Conservation (phyloP, 2,888 invertebrate genomes). For the Ormyrus pomaceus region DNA sequence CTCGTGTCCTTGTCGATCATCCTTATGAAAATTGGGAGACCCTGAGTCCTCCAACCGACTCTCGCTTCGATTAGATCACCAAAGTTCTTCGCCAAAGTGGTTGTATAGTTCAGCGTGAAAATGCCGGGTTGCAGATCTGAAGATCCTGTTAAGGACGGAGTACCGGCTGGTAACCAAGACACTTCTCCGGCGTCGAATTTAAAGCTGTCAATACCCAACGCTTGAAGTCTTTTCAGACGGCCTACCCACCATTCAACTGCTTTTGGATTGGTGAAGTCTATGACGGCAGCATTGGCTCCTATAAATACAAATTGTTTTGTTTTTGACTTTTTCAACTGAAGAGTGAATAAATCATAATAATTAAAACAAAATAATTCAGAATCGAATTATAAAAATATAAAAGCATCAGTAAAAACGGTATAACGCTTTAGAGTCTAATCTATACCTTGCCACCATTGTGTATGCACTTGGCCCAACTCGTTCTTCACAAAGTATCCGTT, state of each 20-base stretch:
- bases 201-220: conserved; percentile 83
- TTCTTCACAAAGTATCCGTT: conserved; percentile 79
- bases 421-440: no score
- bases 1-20: conserved; percentile 88
- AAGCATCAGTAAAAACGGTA: background rate
- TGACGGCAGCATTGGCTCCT: conserved; percentile 76
- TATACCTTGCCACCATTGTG: conserved; percentile 77
- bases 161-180: conserved; percentile 81
- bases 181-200: conserved; percentile 91
- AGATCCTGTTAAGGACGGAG: conserved; percentile 79
- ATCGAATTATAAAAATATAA: background rate
- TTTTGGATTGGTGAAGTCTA: conserved; percentile 85
- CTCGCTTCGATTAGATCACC: conserved; percentile 84
- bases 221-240: conserved; percentile 78
- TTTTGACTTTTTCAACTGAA: background rate
- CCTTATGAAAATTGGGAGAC: conserved; percentile 83
- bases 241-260: conserved; percentile 80
- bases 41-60: conserved; percentile 83
- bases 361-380: background rate
- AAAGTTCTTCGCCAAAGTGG: conserved; percentile 78
- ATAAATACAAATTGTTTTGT: background rate
- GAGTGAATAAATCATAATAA: background rate
- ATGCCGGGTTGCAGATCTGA: conserved; percentile 79
- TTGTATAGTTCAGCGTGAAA: conserved; percentile 79
- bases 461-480: conserved; percentile 66